Evolutionary conservation across 2,797 vertebrate species (phyloP).

Genomic region (Cyprinodon diabolis): DNA sequence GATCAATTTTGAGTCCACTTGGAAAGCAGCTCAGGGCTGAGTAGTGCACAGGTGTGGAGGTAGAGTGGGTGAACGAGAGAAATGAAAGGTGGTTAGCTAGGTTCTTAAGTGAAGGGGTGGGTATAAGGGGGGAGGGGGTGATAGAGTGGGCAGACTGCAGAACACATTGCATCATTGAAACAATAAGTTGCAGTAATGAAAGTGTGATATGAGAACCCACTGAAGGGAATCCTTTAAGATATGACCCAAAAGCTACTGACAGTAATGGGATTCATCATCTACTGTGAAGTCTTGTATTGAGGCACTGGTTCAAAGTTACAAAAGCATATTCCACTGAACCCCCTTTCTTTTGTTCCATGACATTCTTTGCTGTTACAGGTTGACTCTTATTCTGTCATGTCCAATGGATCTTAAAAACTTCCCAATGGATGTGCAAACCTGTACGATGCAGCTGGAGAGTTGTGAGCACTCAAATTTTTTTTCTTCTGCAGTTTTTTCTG

Average conservation of each 20-base stretch:
- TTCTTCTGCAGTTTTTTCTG: neutral
- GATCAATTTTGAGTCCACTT: slow-evolving; percentile 75
- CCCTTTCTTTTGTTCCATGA: neutral
- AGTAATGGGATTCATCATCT: slow-evolving; percentile 41
- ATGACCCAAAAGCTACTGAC: slow-evolving; percentile 8
- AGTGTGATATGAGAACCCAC: slow-evolving; percentile 78
- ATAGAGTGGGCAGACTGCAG: slow-evolving; percentile 42
- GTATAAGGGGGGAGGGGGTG: slow-evolving; percentile 42
- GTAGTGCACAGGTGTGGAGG: slow-evolving; percentile 70
- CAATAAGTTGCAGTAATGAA: slow-evolving; percentile 79
- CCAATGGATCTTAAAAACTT: slow-evolving; percentile 99
- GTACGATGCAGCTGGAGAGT: slow-evolving; percentile 98
- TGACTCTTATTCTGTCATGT: slow-evolving; percentile 97
- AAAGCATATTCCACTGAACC: slow-evolving; percentile 23
- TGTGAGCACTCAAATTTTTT: slow-evolving; percentile 82
- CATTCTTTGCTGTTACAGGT: slow-evolving; percentile 70
- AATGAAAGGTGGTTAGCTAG: slow-evolving; percentile 69
- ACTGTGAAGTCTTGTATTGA: slow-evolving; percentile 23
- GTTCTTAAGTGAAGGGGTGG: slow-evolving; percentile 47
- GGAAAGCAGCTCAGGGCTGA: slow-evolving; percentile 47
- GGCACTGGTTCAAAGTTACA: slow-evolving; percentile 16
- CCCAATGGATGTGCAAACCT: slow-evolving; percentile 99
- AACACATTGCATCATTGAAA: slow-evolving; percentile 66
- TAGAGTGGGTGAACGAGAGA: slow-evolving; percentile 50
- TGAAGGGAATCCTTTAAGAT: slow-evolving; percentile 72